These are phyloP conservation scores for Athripsodes cinereus DNA, from an alignment of 2,888 invertebrate genomes.

Conservation along the genomic window DNA sequence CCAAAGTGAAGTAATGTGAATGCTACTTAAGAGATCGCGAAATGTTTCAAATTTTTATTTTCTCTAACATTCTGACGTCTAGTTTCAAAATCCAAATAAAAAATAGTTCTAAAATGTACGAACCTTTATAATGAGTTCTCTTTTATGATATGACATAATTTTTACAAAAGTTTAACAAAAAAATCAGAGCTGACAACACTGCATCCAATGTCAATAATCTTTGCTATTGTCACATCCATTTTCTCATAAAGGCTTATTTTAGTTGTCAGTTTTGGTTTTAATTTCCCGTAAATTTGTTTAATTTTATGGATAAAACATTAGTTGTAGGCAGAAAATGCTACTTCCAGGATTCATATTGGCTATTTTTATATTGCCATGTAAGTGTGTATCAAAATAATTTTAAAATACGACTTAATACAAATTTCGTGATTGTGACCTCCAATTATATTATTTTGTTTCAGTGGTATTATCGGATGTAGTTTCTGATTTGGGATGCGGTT, in stretches of 20 bases:
- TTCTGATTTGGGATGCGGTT: constrained; percentile 14
- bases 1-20: too few species aligned
- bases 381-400: constrained; percentile 1
- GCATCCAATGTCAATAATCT: too few species aligned
- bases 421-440: constrained; percentile 14
- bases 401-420: too few species aligned
- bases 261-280: constrained; percentile 15
- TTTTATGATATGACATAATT: too few species aligned
- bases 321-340: constrained; percentile 10
- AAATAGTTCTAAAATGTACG: too few species aligned
- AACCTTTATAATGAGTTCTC: too few species aligned
- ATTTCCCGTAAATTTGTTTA: not conserved
- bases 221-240: constrained; percentile 23
- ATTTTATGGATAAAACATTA: constrained; percentile 12
- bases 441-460: constrained; percentile 9
- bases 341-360: constrained; percentile 9
- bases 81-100: too few species aligned
- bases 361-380: constrained; percentile 12
- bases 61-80: too few species aligned
- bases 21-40: too few species aligned
- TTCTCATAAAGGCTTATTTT: constrained; percentile 16
- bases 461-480: constrained; percentile 12
- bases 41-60: too few species aligned
- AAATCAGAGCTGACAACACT: too few species aligned
- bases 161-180: too few species aligned